Conservation (phyloP, 1,140 invertebrate genomes). For the Drosophila arawakana region DNA sequence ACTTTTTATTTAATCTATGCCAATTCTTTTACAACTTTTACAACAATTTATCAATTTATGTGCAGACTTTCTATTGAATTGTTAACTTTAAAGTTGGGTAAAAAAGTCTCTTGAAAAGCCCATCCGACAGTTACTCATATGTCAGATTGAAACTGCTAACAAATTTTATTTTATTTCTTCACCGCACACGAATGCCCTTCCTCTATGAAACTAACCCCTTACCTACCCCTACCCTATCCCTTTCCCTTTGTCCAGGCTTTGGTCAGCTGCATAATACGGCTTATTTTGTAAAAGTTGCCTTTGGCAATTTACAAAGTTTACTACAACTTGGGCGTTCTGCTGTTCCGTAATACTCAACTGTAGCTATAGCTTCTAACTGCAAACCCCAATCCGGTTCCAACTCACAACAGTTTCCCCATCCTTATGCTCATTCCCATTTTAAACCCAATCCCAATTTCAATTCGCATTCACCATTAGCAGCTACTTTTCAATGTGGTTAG, state of each 20-base stretch:
- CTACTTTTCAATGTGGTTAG: conserved; percentile 82
- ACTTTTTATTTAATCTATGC: too few relatives aligned
- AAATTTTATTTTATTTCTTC: conserved; percentile 51
- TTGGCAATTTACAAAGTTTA: conserved; percentile 78
- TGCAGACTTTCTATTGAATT: conserved; percentile 8
- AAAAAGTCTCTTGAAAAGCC: conserved; percentile 17
- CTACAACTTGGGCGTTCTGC: conserved; percentile 53
- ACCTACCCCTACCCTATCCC: neutral
- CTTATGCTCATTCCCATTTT: conserved; percentile 24
- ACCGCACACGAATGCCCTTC: neutral
- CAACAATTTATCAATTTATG: conserved; percentile 17
- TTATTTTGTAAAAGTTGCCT: conserved; percentile 78
- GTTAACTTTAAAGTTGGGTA: conserved; percentile 11
- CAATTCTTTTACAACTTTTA: conserved; percentile 2
- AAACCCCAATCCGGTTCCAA: conserved; percentile 16
- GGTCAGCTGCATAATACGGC: conserved; percentile 67
- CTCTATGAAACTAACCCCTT: neutral
- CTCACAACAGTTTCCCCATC: neutral
- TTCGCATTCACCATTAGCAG: conserved; percentile 78
- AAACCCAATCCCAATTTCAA: conserved; percentile 43
- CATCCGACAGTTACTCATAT: conserved; percentile 45
- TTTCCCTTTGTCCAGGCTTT: conserved; percentile 25
- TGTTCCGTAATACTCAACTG: conserved; percentile 12
- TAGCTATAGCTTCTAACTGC: neutral
- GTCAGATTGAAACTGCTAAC: conserved; percentile 46